A percentile compares a stretch with the other conserved stretches of the same genome.
Conservation (phyloP, 2,888 invertebrate genomes). For the Slavum lentiscoides region DNA sequence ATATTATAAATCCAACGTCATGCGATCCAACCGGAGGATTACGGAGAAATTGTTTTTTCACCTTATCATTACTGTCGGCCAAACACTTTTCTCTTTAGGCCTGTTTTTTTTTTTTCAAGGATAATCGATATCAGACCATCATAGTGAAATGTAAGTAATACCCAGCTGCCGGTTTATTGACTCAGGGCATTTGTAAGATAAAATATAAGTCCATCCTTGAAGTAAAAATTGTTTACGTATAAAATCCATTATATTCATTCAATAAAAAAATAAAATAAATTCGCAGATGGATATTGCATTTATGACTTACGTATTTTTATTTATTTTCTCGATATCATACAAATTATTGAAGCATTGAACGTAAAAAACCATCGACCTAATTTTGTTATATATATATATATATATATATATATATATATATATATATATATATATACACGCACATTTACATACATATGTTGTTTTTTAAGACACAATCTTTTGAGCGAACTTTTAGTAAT, state of each 20-base stretch:
- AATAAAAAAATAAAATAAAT: no score
- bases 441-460: no score
- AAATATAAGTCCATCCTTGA: neutral
- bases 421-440: no score
- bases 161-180: neutral
- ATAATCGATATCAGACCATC: slow-evolving; percentile 1
- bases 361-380: no score
- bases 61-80: slow-evolving; percentile 36
- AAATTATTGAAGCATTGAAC: no score
- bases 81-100: neutral
- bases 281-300: no score
- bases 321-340: no score
- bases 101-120: neutral
- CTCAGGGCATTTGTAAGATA: neutral
- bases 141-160: slow-evolving; percentile 6
- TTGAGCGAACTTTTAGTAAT: no score
- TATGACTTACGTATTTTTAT: no score
- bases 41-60: slow-evolving; percentile 41
- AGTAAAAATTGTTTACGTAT: neutral
- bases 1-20: slow-evolving; percentile 42
- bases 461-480: no score
- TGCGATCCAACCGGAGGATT: slow-evolving; percentile 32
- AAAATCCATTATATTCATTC: neutral
- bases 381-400: no score
- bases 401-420: no score